phyloP scores from a whole-genome alignment of 2,888 invertebrate species.

The Aspidiotus destructor region DNA sequence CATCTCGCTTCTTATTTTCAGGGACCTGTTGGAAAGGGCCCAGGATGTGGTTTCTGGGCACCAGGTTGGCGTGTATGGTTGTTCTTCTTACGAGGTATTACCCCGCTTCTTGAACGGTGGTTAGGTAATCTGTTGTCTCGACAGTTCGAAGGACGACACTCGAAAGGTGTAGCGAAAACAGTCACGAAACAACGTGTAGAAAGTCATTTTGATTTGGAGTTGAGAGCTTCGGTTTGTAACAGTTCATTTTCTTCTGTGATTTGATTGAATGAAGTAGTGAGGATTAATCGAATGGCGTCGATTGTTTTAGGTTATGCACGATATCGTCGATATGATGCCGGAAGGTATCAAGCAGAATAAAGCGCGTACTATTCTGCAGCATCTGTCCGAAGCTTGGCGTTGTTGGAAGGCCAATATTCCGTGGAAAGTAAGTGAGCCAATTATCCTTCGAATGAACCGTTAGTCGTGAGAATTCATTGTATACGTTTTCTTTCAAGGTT shows the following conservation, averaged over 20 bases:
- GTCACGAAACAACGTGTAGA: slow-evolving; percentile 99
- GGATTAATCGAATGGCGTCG: neutral
- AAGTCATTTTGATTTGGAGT: slow-evolving; percentile 96
- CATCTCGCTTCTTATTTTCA: slow-evolving; percentile 40
- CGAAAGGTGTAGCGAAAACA: slow-evolving; percentile 98
- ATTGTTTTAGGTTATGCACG: slow-evolving; percentile 53
- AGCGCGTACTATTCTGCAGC: slow-evolving; percentile 95
- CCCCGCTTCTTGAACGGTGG: slow-evolving; percentile 95
- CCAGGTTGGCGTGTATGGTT: slow-evolving; percentile 99
- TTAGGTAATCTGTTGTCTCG: slow-evolving; percentile 95
- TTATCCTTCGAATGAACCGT: neutral
- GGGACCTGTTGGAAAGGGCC: slow-evolving; percentile 97
- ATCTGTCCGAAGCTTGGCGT: slow-evolving; percentile 97
- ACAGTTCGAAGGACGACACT: slow-evolving; percentile 98
- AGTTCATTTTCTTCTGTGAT: slow-evolving; percentile 41
- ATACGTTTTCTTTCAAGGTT: slow-evolving; percentile 49
- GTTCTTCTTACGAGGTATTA: slow-evolving; percentile 98
- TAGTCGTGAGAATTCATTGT: too few relatives aligned
- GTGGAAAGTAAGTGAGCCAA: slow-evolving; percentile 71
- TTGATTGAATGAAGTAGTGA: neutral
- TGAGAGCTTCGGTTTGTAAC: slow-evolving; percentile 88
- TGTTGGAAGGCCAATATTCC: slow-evolving; percentile 99
- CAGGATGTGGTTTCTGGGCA: slow-evolving; percentile 97
- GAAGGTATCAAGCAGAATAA: slow-evolving; percentile 99
- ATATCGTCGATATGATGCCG: slow-evolving; percentile 99